Evolutionary conservation across 2,888 invertebrate genomes (phyloP).

Genomic region (Pollenia angustigena): DNA sequence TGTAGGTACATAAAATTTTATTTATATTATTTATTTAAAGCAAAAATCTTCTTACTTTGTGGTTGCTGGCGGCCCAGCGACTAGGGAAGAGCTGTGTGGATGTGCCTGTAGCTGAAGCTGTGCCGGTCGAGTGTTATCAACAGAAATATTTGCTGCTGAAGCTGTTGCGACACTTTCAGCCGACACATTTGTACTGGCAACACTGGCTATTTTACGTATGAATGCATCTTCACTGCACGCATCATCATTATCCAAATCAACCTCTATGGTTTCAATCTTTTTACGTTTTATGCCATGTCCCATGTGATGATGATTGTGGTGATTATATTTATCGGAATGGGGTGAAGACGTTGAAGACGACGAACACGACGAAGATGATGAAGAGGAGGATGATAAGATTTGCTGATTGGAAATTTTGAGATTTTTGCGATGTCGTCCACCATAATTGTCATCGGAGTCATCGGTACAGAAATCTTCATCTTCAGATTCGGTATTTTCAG

Average conservation of each 20-base stretch:
- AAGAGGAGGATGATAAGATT: slow-evolving; percentile 63
- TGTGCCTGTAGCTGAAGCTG: slow-evolving; percentile 48
- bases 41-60: slow-evolving; percentile 76
- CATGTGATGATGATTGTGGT: slow-evolving; percentile 72
- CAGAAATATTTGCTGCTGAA: slow-evolving; percentile 15
- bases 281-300: slow-evolving; percentile 79
- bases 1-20: neutral
- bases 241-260: slow-evolving; percentile 84
- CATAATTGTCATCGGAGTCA: slow-evolving; percentile 77
- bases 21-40: slow-evolving; percentile 12
- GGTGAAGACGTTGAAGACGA: slow-evolving; percentile 64
- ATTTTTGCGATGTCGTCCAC: slow-evolving; percentile 59
- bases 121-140: slow-evolving; percentile 24
- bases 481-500: slow-evolving; percentile 75
- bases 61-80: slow-evolving; percentile 39
- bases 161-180: slow-evolving; percentile 17
- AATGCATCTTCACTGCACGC: slow-evolving; percentile 84
- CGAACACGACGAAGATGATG: slow-evolving; percentile 64
- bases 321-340: slow-evolving; percentile 61
- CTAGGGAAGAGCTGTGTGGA: slow-evolving; percentile 4
- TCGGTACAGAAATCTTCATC: slow-evolving; percentile 77
- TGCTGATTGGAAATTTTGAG: slow-evolving; percentile 67
- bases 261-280: slow-evolving; percentile 79
- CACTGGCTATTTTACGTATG: slow-evolving; percentile 82
- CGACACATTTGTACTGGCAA: slow-evolving; percentile 61